These are phyloP conservation scores for Sprattus sprattus DNA, from an alignment of 2,113 vertebrate genomes.

Conservation along the genomic window DNA sequence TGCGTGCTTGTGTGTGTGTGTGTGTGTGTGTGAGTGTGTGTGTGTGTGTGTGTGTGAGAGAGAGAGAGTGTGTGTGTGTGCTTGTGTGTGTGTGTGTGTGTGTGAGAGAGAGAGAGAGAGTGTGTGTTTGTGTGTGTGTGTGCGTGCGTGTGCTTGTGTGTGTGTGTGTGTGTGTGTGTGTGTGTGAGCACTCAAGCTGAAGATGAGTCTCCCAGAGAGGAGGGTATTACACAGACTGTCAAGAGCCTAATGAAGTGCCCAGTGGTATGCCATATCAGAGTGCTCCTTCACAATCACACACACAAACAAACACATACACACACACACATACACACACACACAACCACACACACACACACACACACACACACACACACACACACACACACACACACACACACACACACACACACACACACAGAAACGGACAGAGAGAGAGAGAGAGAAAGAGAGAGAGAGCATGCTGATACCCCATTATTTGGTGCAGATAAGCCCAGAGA, in stretches of 20 bases:
- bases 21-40: not conserved
- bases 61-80: no score
- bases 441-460: conserved; percentile 24
- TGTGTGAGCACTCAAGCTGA: conserved; percentile 20
- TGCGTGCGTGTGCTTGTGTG: not conserved
- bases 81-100: no score
- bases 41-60: not conserved
- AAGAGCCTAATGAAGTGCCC: conserved; percentile 49
- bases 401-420: not conserved
- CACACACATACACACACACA: conserved; percentile 24
- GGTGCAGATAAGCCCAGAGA: conserved; percentile 40
- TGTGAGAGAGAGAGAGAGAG: no score
- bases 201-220: conserved; percentile 37
- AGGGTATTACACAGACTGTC: conserved; percentile 45
- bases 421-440: not conserved
- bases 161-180: conserved; percentile 26
- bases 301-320: conserved; percentile 37
- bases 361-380: conserved; percentile 11
- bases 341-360: no score
- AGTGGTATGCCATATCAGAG: conserved; percentile 58
- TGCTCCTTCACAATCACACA: conserved; percentile 30
- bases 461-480: conserved; percentile 47
- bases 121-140: not conserved
- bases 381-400: not conserved
- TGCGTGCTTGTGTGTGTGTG: not conserved